Evolutionary conservation across 2,113 vertebrate species (phyloP), one percentile per base, ranked within the genome.

Genomic region (Lepus europaeus): DNA sequence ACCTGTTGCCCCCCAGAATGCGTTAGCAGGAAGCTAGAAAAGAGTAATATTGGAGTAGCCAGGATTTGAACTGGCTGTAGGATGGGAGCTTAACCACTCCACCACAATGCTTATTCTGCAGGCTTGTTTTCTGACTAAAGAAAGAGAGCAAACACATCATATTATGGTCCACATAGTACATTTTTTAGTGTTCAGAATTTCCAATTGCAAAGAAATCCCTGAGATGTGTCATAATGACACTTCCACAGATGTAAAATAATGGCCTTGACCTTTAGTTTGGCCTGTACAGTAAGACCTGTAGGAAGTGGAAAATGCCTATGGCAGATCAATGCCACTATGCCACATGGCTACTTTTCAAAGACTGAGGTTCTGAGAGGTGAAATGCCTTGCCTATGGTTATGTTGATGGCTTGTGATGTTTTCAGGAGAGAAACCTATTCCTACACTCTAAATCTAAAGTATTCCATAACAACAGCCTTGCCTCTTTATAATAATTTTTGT

Each of bases 111-210:
- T 14, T 59, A 59, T 59, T 17, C 56, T 59, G 56, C 5, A 68
- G 31, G 7, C 17, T 6, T 53, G 7, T 4, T 49, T 69, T 82
- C 45, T 51, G 27, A 69, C 1, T 2, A 8, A 17, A 68, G 29
- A 9, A 36, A 79, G 17, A 59, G 14, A 59, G 17, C 56, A 51
- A 83, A 1, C 4, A 3, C 9, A 63, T 66, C 31, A 51, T 4
- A 45, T 10, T 5, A 63, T 0, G 64, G 1, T 79, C 25, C 74
- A 61, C 4, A 4, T 33, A 51, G 14, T 0, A 9, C 4, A 17
- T 88, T 49, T 19, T 25, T 89, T 77, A 93, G 36, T 87, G 89
- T 79, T 79, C 39, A 89, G 76, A 69, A 91, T 45, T 59, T 9
- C 12, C 31, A 64, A 0, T 2, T 81, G 19, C 78, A 85, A 12